phyloP scores from a whole-genome alignment of 2,113 vertebrate genomes.

The Amblyornis subalaris region DNA sequence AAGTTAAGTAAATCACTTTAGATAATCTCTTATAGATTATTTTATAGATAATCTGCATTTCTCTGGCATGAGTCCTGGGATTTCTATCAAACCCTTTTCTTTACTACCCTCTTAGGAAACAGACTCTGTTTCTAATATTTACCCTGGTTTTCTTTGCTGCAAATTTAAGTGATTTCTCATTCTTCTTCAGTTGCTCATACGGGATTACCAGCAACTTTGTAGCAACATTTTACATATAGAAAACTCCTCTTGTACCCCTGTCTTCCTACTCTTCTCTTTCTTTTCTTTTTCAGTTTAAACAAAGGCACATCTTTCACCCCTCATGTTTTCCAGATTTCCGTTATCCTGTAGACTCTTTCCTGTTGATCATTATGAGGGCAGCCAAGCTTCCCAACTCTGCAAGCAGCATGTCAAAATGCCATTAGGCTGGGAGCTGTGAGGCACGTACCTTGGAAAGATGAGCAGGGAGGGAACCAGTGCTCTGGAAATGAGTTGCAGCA shows the following conservation, averaged over 20 bases:
- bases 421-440: background rate
- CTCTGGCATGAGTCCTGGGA: background rate
- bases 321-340: slow-evolving; percentile 14
- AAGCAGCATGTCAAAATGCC: background rate
- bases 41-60: background rate
- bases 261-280: background rate
- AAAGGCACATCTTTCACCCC: background rate
- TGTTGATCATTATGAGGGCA: background rate
- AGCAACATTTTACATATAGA: background rate
- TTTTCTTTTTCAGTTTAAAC: background rate
- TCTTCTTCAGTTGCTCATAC: background rate
- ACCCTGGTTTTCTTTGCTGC: background rate
- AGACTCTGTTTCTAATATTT: background rate
- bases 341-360: background rate
- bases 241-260: background rate
- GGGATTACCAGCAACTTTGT: background rate
- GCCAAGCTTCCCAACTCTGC: background rate
- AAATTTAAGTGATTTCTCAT: background rate
- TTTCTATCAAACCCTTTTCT: background rate
- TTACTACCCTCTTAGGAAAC: background rate
- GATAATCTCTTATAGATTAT: background rate
- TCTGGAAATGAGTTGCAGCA: background rate
- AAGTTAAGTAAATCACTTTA: background rate
- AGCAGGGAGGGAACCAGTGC: background rate
- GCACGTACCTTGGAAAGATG: slow-evolving; percentile 11